A percentile compares a stretch with the other conserved stretches of the same genome.
These are phyloP conservation scores for Artibeus lituratus DNA, from an alignment of 2,797 vertebrate genomes.

Conservation along the genomic window DNA sequence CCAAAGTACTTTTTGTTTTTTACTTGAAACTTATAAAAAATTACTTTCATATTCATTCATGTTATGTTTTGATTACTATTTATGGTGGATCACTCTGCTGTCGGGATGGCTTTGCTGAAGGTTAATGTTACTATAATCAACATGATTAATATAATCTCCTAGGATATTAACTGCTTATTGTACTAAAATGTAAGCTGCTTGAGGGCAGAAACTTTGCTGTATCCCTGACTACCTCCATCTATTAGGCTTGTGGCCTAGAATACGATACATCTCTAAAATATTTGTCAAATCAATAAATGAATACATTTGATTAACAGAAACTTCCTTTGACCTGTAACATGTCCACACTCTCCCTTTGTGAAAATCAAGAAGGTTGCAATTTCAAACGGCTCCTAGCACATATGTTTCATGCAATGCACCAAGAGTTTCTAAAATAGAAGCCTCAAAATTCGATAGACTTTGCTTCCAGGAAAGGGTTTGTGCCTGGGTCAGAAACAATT, in stretches of 20 bases:
- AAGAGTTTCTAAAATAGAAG: background rate
- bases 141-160: slow-evolving; percentile 31
- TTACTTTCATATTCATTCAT: slow-evolving; percentile 49
- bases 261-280: background rate
- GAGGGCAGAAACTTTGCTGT: background rate
- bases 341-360: background rate
- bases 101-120: slow-evolving; percentile 13
- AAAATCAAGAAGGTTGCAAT: background rate
- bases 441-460: background rate
- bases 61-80: slow-evolving; percentile 53
- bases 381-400: background rate
- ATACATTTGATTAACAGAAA: background rate
- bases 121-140: slow-evolving; percentile 16
- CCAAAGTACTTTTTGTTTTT: background rate
- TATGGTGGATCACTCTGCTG: slow-evolving; percentile 22
- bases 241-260: background rate
- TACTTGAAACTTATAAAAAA: slow-evolving; percentile 23
- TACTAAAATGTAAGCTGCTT: slow-evolving; percentile 12
- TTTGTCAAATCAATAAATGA: background rate
- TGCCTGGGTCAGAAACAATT: background rate
- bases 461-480: background rate
- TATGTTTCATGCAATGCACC: background rate
- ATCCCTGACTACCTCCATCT: background rate
- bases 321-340: background rate
- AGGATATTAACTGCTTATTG: slow-evolving; percentile 49